Evolutionary conservation across 2,888 invertebrate genomes (phyloP), one percentile per base, ranked within the genome.

Genomic region (Chaitophorus viminalis): DNA sequence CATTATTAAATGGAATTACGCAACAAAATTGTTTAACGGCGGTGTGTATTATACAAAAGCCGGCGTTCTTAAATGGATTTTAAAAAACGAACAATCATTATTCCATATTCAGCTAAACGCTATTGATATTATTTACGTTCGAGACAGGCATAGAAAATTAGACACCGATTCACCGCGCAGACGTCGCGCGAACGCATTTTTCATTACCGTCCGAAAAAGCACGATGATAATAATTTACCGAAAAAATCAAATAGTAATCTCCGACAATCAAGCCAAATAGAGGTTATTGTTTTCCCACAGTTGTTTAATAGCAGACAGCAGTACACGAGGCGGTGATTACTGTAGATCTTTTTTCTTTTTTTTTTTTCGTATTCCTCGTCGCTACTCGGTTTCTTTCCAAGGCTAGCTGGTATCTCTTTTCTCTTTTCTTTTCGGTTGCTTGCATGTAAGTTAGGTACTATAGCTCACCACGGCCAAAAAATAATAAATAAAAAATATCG

Each of bases 221-320:
- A n/a, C 74, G 8, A 54, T 39, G 36, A 60, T 39, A 36, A 82
- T 74, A 60, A 65, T 75, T 54, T 82, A 82, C 74, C 5, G 18
- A 68, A 83, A 60, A 74, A 75, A 83, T 65, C 29, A 65, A 72
- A 83, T 68, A 68, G 39, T 65, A 76, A 76, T 84, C 31, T 46
- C n/a, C 75, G 25, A 65, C 84, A 65, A 76, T 76, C 52, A 33
- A 25, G 21, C 25, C 14, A 70, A 54, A 31, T 70, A 74, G 79
- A 87, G 86, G 86, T 87, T 87, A 87, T 87, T 87, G 86, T 87
- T 87, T 87, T 87, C 86, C 86, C 86, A 87, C 86, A 87, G 86
- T 79, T 79, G 74, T 87, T 79, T 17, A 33, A 75, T 79, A 79
- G n/a, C n/a, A n/a, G n/a, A n/a, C n/a, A n/a, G n/a, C n/a, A n/a